Conservation (phyloP, 1,140 invertebrate species). For the Pristionchus pacificus region DNA sequence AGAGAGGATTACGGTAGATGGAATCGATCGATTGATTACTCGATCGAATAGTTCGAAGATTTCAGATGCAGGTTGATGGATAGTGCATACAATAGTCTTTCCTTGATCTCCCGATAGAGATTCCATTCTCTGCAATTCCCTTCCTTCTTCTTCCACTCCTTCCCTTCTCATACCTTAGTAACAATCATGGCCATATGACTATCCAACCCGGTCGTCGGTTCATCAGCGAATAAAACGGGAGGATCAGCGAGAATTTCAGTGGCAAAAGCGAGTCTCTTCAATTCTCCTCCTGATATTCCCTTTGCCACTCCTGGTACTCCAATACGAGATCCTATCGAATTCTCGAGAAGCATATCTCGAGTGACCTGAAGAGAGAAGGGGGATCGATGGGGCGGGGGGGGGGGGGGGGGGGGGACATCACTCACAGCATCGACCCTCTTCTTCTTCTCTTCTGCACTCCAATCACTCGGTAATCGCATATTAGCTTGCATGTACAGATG, state of each 20-base stretch:
- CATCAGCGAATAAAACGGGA: constrained; percentile 74
- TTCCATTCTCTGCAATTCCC: constrained; percentile 49
- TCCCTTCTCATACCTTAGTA: constrained; percentile 66
- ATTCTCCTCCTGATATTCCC: constrained; percentile 60
- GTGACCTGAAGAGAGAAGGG: constrained; percentile 31
- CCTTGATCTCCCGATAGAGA: constrained; percentile 54
- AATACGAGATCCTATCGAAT: constrained; percentile 41
- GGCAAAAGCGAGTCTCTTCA: constrained; percentile 61
- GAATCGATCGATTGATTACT: constrained; percentile 72
- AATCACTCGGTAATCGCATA: constrained; percentile 27
- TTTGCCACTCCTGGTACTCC: constrained; percentile 40
- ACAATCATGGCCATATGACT: constrained; percentile 73
- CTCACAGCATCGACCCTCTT: constrained; percentile 35
- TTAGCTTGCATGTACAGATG: constrained; percentile 63
- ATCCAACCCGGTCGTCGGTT: constrained; percentile 76
- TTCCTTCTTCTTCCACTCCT: constrained; percentile 58
- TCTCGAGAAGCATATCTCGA: constrained; percentile 44
- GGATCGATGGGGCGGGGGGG: not conserved
- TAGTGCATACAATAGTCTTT: constrained; percentile 75
- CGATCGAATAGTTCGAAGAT: constrained; percentile 74
- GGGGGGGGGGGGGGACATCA: not conserved
- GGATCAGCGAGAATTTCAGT: constrained; percentile 70
- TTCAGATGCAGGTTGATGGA: constrained; percentile 80
- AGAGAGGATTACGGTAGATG: constrained; percentile 57
- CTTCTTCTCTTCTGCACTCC: constrained; percentile 15